A percentile compares a stretch with the other conserved stretches of the same genome.
Evolutionary conservation across 2,797 vertebrate genomes (phyloP).

Genomic region (Smutsia gigantea): DNA sequence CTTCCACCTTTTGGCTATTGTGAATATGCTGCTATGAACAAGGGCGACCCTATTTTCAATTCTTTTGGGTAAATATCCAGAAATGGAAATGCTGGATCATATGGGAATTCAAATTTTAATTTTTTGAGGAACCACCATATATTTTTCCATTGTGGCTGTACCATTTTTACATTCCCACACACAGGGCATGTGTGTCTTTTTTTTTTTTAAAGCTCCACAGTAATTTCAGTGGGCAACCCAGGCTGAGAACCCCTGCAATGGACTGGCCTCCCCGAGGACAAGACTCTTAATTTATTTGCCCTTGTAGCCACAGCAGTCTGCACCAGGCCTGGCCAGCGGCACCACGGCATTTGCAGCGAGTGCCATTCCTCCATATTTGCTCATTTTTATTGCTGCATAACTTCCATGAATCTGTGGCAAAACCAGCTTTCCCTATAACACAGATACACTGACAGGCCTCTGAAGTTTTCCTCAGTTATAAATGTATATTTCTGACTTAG

Average conservation of each 20-base stretch:
- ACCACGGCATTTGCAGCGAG: rapidly evolving
- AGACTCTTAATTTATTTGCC: neutral
- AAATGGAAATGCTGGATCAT: neutral
- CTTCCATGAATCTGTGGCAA: neutral
- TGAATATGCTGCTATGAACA: neutral
- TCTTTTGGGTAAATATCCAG: neutral
- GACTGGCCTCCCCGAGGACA: neutral
- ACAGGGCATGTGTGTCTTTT: neutral
- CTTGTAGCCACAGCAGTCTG: neutral
- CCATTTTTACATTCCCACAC: neutral
- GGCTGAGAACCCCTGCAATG: neutral
- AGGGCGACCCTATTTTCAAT: neutral
- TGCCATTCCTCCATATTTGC: neutral
- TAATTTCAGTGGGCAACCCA: neutral
- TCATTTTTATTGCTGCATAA: neutral
- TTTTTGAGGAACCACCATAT: neutral
- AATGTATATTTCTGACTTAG: neutral
- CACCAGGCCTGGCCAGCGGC: neutral
- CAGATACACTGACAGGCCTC: neutral
- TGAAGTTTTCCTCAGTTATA: neutral
- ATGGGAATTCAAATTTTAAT: neutral
- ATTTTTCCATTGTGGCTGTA: neutral
- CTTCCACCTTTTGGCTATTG: neutral
- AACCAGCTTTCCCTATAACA: neutral
- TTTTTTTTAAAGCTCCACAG: neutral